Evolutionary conservation across 2,797 vertebrate species (phyloP).

Genomic region (Xerus rutilus): DNA sequence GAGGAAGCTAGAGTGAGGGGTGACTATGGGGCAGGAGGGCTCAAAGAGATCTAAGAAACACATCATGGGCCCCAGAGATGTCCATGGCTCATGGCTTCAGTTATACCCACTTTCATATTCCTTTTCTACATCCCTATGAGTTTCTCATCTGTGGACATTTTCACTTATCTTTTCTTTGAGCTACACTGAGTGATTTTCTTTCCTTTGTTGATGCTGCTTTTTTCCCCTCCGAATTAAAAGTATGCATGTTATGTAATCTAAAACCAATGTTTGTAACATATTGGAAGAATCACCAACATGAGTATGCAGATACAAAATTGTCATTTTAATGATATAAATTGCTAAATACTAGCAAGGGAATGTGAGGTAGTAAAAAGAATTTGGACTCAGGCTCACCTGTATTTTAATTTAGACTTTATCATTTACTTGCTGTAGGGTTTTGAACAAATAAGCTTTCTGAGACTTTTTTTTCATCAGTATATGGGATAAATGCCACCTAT

Average conservation of each 20-base stretch:
- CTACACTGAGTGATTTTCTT: neutral
- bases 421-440: neutral
- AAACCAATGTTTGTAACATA: neutral
- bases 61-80: accelerated
- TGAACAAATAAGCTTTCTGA: slow-evolving; percentile 1
- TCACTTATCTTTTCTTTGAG: neutral
- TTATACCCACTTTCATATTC: neutral
- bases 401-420: neutral
- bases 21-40: neutral
- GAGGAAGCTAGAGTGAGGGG: neutral
- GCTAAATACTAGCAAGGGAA: neutral
- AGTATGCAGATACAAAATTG: neutral
- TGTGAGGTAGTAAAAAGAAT: neutral
- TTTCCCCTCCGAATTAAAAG: neutral
- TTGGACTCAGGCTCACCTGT: neutral
- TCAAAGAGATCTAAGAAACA: neutral
- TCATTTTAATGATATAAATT: neutral
- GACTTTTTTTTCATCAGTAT: neutral
- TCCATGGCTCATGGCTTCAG: neutral
- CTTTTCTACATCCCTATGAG: neutral
- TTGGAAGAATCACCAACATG: neutral
- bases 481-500: neutral
- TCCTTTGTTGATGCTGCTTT: neutral
- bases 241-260: neutral
- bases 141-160: neutral